phyloP scores from a whole-genome alignment of 2,888 invertebrate species.

The Dendrolimus houi region DNA sequence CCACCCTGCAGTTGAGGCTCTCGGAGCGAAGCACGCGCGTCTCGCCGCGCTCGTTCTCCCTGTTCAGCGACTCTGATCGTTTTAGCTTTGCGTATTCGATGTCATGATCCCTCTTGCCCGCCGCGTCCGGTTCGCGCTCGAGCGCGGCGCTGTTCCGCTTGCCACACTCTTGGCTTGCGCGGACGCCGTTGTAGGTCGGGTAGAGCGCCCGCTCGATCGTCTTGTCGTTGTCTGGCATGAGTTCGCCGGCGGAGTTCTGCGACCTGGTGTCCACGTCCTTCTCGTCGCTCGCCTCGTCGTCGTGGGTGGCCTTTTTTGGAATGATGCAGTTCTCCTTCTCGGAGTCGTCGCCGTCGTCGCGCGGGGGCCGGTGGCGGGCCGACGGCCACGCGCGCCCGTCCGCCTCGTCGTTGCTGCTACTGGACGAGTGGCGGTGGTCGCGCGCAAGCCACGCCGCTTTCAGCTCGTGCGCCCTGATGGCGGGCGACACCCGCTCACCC shows the following conservation, averaged over 20 bases:
- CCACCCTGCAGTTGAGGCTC: slow-evolving; percentile 73
- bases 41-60: slow-evolving; percentile 62
- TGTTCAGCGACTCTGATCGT: slow-evolving; percentile 79
- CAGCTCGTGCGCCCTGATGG: slow-evolving; percentile 52
- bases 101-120: slow-evolving; percentile 18
- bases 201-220: slow-evolving; percentile 24
- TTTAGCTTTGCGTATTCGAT: slow-evolving; percentile 47
- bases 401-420: slow-evolving; percentile 46
- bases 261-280: slow-evolving; percentile 86
- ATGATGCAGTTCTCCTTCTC: slow-evolving; percentile 53
- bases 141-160: slow-evolving; percentile 40
- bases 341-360: slow-evolving; percentile 50
- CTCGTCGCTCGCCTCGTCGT: slow-evolving; percentile 52
- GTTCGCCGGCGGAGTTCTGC: slow-evolving; percentile 57
- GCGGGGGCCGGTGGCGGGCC: slow-evolving; percentile 17
- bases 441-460: slow-evolving; percentile 67
- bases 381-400: slow-evolving; percentile 23
- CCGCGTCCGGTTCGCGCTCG: slow-evolving; percentile 20
- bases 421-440: slow-evolving; percentile 52
- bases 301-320: slow-evolving; percentile 19
- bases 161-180: slow-evolving; percentile 25
- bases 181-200: slow-evolving; percentile 15
- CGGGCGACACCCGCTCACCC: slow-evolving; percentile 30
- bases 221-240: slow-evolving; percentile 61
- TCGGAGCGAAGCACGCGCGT: slow-evolving; percentile 78